Evolutionary conservation across 2,888 invertebrate genomes (phyloP), one percentile per base, ranked within the genome.

Genomic region (Drosophila buzzatii): DNA sequence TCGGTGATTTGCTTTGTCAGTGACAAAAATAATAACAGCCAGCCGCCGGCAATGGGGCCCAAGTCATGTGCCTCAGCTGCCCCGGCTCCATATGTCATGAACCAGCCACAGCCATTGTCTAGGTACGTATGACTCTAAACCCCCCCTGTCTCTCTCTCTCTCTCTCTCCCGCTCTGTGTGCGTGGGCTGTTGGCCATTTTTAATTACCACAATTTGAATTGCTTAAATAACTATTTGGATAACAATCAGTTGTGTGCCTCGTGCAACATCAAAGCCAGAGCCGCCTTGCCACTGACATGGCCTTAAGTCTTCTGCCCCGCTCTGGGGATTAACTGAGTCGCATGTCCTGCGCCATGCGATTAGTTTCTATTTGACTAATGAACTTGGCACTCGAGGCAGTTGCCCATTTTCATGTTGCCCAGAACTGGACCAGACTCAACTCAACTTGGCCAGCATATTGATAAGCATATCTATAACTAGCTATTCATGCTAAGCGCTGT

Each of bases 1-100:
- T 90, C 89, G 90, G 88, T 90, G 85, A 86, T 86, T 86, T 86
- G 85, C 85, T 90, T 86, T 86, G 89, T 90, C 86, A 83, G 90
- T 86, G 86, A 86, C 86, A 86, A 86, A 86, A 90, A 90, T 85
- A 89, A 85, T 85, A 85, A 85, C 88, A 85, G 85, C 76, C 70
- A 85, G 88, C 89, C 87, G 74, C 79, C 79, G 88, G 85, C 66
- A 45, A 66, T 64, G 70, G 65, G 79, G 44, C 67, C 67, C 73
- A 56, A 67, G 72, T 74, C 83, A 71, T 71, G 65, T 68, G 27
- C 68, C 66, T 49, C 68, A 66, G 49, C 69, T 41, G 55, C 55
- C 82, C 63, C 52, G 58, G 78, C 76, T 81, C 83, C 89, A 84
- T 89, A 86, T 85, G 85, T 85, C 85, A 85, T 86, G 79, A 72